phyloP scores from a whole-genome alignment of 2,888 invertebrate genomes.

The Cryptophagus acutangulus region DNA sequence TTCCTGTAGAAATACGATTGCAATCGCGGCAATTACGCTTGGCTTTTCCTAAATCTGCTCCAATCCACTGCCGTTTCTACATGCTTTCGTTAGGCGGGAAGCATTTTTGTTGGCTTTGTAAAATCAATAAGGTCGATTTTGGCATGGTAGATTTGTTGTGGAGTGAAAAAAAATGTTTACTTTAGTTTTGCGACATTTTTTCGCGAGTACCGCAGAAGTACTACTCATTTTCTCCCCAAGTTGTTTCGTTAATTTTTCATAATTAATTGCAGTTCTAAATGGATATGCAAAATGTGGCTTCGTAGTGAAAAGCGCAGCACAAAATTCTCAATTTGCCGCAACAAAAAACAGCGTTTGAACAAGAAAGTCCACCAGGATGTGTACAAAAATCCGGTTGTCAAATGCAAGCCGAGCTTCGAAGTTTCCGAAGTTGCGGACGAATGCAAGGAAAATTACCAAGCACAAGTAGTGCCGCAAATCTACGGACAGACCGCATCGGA shows the following conservation, averaged over 20 bases:
- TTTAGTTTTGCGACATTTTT: slow-evolving; percentile 2
- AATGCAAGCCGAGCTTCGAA: too few relatives aligned
- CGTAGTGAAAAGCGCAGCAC: slow-evolving; percentile 61
- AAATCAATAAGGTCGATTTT: slow-evolving; percentile 34
- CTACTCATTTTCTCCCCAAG: too few relatives aligned
- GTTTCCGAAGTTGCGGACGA: slow-evolving; percentile 39
- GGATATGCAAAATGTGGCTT: slow-evolving; percentile 55
- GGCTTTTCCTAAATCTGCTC: too few relatives aligned
- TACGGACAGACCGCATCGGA: slow-evolving; percentile 25
- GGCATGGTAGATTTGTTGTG: too few relatives aligned
- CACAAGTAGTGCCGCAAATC: slow-evolving; percentile 44
- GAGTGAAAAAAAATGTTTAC: slow-evolving; percentile 12
- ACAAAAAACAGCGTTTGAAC: slow-evolving; percentile 23
- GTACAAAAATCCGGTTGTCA: slow-evolving; percentile 5
- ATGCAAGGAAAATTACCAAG: slow-evolving; percentile 43
- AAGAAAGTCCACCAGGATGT: slow-evolving; percentile 4
- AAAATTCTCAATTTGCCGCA: slow-evolving; percentile 35
- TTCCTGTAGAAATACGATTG: too few relatives aligned
- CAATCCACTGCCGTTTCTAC: too few relatives aligned
- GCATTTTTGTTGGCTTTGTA: slow-evolving; percentile 29
- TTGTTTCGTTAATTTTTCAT: background rate
- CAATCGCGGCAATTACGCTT: too few relatives aligned
- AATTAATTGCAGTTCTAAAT: slow-evolving; percentile 26
- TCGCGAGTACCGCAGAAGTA: background rate
- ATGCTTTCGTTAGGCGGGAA: too few relatives aligned